phyloP scores from a whole-genome alignment of 2,113 vertebrate species.

The Lophura nycthemera region DNA sequence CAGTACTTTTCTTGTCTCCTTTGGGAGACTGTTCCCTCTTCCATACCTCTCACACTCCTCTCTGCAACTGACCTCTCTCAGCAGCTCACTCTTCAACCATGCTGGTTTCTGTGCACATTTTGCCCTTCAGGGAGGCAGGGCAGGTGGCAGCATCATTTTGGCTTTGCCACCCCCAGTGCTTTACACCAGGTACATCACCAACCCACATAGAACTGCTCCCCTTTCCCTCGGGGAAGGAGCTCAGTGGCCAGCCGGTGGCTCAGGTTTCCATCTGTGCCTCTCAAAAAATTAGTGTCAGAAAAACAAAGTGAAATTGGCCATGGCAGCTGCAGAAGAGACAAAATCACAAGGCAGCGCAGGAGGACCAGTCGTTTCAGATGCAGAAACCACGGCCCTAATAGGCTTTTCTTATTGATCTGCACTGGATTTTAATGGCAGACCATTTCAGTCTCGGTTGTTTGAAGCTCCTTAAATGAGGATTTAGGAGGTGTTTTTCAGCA shows the following conservation, averaged over 20 bases:
- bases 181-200: background rate
- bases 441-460: background rate
- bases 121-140: background rate
- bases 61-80: background rate
- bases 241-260: background rate
- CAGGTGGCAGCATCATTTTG: background rate
- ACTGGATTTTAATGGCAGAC: background rate
- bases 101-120: background rate
- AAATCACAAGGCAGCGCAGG: background rate
- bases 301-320: background rate
- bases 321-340: background rate
- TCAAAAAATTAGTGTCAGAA: background rate
- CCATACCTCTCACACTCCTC: background rate
- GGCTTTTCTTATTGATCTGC: background rate
- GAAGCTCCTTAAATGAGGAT: background rate
- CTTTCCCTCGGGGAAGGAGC: background rate
- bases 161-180: background rate
- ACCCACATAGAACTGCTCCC: accelerated
- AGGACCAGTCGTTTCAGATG: background rate
- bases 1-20: background rate
- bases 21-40: slow-evolving; percentile 14
- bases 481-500: slow-evolving; percentile 8
- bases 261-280: background rate
- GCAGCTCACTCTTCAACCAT: background rate
- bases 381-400: background rate